Percentiles rank a stretch among this genome's conserved stretches.
Conservation (phyloP, 2,113 vertebrate species). For the Uria aalge region DNA sequence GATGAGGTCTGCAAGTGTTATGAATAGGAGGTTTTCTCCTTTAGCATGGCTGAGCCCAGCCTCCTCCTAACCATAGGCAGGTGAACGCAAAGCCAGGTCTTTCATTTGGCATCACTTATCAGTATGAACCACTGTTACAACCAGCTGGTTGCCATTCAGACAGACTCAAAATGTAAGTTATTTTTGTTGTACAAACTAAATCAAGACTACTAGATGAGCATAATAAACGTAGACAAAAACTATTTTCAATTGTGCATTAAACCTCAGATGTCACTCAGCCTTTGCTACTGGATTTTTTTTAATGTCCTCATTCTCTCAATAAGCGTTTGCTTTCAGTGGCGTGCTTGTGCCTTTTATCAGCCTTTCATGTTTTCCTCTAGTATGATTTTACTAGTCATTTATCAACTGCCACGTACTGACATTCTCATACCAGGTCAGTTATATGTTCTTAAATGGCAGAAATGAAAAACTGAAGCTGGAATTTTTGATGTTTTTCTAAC, state of each 20-base stretch:
- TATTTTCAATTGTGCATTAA: not conserved
- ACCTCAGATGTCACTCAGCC: not conserved
- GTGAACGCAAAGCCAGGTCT: not conserved
- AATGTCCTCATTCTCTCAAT: not conserved
- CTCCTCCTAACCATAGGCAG: not conserved
- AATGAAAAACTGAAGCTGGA: not conserved
- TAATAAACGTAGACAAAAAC: not conserved
- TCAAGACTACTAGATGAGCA: not conserved
- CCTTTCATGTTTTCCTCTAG: not conserved
- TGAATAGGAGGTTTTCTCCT: not conserved
- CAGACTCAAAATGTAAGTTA: not conserved
- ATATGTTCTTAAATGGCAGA: not conserved
- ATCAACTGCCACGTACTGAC: not conserved
- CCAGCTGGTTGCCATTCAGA: not conserved
- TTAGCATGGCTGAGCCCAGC: not conserved
- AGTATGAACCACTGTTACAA: not conserved
- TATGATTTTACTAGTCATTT: not conserved
- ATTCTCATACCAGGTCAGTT: not conserved
- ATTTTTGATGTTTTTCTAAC: not conserved
- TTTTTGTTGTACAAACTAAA: not conserved
- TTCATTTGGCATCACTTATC: not conserved
- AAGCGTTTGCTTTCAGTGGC: not conserved
- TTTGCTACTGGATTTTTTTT: not conserved
- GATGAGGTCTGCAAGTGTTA: not conserved
- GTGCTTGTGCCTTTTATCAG: not conserved